Evolutionary conservation across 2,113 vertebrate genomes (phyloP), one percentile per base, ranked within the genome.

Genomic region (Rhinopomastus cyanomelas): DNA sequence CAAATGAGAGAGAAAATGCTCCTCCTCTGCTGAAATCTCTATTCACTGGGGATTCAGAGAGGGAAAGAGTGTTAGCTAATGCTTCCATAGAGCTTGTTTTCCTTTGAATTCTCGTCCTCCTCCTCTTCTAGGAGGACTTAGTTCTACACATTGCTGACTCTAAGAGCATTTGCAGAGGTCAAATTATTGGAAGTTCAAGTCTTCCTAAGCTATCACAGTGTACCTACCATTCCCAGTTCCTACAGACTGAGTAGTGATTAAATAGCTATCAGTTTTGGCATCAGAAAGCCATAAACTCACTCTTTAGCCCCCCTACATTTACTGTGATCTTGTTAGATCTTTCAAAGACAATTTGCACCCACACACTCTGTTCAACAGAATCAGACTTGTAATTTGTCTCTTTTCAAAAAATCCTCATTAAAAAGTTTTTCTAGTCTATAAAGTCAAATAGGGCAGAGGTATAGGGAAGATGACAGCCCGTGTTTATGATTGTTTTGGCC

Each of bases 141-240:
- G 71, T 95, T 93, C 62, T 53, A 73, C 51, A n/a, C 84, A 65
- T 44, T 94, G 73, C 84, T 95, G 87, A 75, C 34, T 87, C 64
- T 87, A 92, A 96, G 93, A 96, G 88, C 85, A 72, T 85, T 88
- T 55, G 25, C 71, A 95, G 67, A 93, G 81, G 86, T 96, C 94
- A 96, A 80, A 95, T 91, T 94, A 95, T 94, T 60, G 87, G 88
- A 96, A 95, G 82, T 85, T 94, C 36, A 94, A 87, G 75, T 96
- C 96, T 96, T 94, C 76, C 87, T 95, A 91, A 94, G 93, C 22
- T 85, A 86, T 89, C 85, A 67, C 85, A 94, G 91, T 95, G 96
- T 95, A 94, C 92, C 81, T 94, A 66, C 61, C 25, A 79, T 81
- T 74, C 71, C 46, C 23, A 39, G 53, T 51, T 96, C 91, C 64